These are phyloP conservation scores for Carapus acus DNA, from an alignment of 2,797 vertebrate genomes.

Conservation along the genomic window DNA sequence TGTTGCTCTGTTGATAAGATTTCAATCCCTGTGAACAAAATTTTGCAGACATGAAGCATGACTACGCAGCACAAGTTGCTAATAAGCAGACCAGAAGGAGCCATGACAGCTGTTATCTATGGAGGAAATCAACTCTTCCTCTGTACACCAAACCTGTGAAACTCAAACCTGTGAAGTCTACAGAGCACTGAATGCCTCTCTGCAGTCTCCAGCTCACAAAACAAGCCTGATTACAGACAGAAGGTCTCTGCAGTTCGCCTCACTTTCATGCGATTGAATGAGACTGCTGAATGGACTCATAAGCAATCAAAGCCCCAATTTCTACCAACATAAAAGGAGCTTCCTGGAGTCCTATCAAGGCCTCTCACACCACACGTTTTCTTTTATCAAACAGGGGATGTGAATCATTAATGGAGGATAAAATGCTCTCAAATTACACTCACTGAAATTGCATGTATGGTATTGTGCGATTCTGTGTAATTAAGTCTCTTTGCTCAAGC, in stretches of 20 bases:
- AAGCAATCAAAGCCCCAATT: not conserved
- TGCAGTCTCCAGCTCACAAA: not conserved
- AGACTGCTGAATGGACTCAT: not conserved
- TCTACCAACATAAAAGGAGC: slow-evolving; percentile 26
- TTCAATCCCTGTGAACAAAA: too few relatives aligned
- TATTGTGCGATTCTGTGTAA: too few relatives aligned
- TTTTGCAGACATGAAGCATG: too few relatives aligned
- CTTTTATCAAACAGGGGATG: slow-evolving; percentile 19
- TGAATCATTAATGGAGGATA: slow-evolving; percentile 12
- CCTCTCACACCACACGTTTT: slow-evolving; percentile 23
- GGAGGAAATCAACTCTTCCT: not conserved
- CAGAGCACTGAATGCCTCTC: not conserved
- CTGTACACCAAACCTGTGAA: not conserved
- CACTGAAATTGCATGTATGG: too few relatives aligned
- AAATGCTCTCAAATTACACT: too few relatives aligned
- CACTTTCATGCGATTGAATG: too few relatives aligned
- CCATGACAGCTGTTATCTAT: slow-evolving; percentile 6
- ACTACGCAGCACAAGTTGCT: too few relatives aligned
- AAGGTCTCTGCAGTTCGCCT: too few relatives aligned
- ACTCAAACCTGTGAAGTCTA: not conserved
- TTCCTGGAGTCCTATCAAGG: slow-evolving; percentile 33
- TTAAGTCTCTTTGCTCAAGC: slow-evolving; percentile 3
- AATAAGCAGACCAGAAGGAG: slow-evolving; percentile 25
- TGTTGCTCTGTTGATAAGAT: too few relatives aligned
- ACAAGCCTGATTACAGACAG: too few relatives aligned